These are phyloP conservation scores for Eufriesea mexicana DNA, from an alignment of 1,140 invertebrate species.

Conservation along the genomic window DNA sequence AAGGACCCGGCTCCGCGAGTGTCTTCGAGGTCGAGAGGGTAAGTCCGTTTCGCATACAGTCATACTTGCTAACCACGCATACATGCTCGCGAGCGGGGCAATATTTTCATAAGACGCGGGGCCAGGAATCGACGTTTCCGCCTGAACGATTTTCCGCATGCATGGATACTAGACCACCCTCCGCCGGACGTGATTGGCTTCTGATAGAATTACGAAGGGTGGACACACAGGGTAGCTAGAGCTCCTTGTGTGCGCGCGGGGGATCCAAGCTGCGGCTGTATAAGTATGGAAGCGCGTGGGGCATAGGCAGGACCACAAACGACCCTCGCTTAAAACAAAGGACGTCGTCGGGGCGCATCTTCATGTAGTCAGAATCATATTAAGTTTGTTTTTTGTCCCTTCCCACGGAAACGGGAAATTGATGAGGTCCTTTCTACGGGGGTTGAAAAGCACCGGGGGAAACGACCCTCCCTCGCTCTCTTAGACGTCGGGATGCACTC, in stretches of 20 bases:
- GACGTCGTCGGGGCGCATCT: slow-evolving; percentile 61
- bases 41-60: slow-evolving; percentile 22
- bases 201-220: slow-evolving; percentile 80
- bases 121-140: slow-evolving; percentile 67
- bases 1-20: no score
- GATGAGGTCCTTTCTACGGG: slow-evolving; percentile 65
- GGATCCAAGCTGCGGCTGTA: not conserved
- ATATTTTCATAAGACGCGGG: slow-evolving; percentile 70
- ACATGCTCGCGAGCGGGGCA: slow-evolving; percentile 37
- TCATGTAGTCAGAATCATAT: slow-evolving; percentile 69
- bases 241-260: slow-evolving; percentile 42
- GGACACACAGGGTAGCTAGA: slow-evolving; percentile 61
- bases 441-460: slow-evolving; percentile 27
- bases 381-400: slow-evolving; percentile 71
- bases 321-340: slow-evolving; percentile 73
- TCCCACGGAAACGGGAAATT: slow-evolving; percentile 66
- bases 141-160: slow-evolving; percentile 73
- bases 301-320: slow-evolving; percentile 59
- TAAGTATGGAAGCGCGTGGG: not conserved
- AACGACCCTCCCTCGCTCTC: slow-evolving; percentile 20
- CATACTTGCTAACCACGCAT: not conserved
- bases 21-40: not conserved
- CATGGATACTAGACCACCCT: slow-evolving; percentile 68
- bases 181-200: slow-evolving; percentile 78
- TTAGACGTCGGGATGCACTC: slow-evolving; percentile 17